Evolutionary conservation across 2,113 vertebrate genomes (phyloP).

Genomic region (Microcebus ravelobensis): DNA sequence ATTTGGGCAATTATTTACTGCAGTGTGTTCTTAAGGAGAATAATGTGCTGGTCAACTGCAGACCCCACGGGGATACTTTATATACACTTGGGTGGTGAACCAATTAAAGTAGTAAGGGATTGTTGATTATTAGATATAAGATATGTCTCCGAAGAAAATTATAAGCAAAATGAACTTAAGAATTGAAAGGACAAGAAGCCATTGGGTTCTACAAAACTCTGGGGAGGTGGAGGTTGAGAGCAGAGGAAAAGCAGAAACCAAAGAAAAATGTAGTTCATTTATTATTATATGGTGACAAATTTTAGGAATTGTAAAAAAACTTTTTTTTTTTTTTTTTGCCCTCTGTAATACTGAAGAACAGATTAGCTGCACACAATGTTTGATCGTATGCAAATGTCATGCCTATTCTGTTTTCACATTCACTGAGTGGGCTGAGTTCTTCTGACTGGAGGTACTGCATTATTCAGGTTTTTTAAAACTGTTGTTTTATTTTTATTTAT

Average conservation of each 20-base stretch:
- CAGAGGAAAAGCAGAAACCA: not conserved
- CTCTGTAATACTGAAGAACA: not conserved
- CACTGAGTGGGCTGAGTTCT: not conserved
- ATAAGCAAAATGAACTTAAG: not conserved
- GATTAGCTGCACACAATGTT: not conserved
- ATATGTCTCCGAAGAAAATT: not conserved
- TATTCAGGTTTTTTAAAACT: not conserved
- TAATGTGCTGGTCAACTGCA: not conserved
- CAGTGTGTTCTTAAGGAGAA: constrained; percentile 4
- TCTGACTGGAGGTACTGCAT: not conserved
- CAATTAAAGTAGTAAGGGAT: not conserved
- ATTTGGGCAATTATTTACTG: not conserved
- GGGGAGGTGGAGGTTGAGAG: not conserved
- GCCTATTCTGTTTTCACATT: not conserved
- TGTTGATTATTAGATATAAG: not conserved
- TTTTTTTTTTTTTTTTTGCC: not conserved
- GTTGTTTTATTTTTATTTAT: constrained; percentile 35
- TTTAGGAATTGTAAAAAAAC: not conserved
- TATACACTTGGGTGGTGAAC: not conserved
- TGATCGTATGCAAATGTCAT: fast-evolving
- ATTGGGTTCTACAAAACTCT: not conserved
- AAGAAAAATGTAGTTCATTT: not conserved
- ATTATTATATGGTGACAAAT: not conserved
- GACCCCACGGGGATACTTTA: not conserved
- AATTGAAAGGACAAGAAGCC: not conserved